Base-by-base conservation (phyloP, 2,888 invertebrate species). In the Boloria euphrosyne region DNA sequence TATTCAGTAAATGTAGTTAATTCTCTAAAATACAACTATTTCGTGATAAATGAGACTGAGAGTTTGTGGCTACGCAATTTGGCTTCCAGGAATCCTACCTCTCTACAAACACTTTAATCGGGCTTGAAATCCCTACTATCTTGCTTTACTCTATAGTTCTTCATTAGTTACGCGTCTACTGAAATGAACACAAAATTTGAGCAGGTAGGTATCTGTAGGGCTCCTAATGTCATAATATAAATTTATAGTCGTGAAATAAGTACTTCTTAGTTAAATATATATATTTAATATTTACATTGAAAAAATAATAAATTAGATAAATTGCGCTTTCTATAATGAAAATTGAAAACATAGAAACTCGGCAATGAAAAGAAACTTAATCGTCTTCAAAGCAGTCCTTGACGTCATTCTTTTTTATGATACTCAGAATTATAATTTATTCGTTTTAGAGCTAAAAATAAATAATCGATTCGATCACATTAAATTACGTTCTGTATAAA, bases 401-500 rank as follows among this genome's bases (percentile, higher is more conserved):
- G 49, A 16, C 49, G 49, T 13, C 2, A 38, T 50, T 50, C 18
- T 18, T 50, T 53, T 53, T 53, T 53, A n/a, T 27, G 10, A 2
- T 16, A 38, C 16, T 3, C 38, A 53, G 2, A 44, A 22, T 22
- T n/a, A 18, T 16, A 13, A 22, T 51, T 27, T 43, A 13, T 13
- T 46, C n/a, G 17, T 54, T 31, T 51, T 44, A 38, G 7, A 51
- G 16, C 31, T 38, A 46, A 58, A 54, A 66, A 58, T 58, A 58
- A 54, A 47, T 62, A 58, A 58, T 58, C 55, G 55, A 63, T 69
- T 60, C 50, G 22, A 50, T 44, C 49, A 52, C 49, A 57, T 55
- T 57, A 62, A 68, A 60, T 52, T 61, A 44, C 50, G 55, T 71
- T 64, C 58, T 67, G 65, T 71, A 74, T 76, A 75, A 81, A 81